Base-by-base conservation (phyloP, 1,140 invertebrate species). In the Cheumatopsyche charites region DNA sequence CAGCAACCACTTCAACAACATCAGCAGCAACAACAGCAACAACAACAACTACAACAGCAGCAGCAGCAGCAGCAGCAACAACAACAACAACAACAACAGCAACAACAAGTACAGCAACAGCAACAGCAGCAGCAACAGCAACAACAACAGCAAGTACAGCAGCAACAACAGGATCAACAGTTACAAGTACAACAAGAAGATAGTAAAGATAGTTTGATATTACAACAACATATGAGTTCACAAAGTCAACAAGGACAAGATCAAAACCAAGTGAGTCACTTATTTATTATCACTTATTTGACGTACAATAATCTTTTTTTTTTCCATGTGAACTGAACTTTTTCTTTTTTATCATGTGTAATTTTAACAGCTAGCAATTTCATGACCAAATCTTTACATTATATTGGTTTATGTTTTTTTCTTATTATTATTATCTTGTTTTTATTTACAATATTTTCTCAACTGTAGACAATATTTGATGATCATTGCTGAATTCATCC, bases 11-110 rank as follows among this genome's bases (percentile, higher is more conserved):
- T 78, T 67, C 78, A 78, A 23, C 79, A 79, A 43, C 82, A 80
- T 26, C 83, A 85, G 61, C 82, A 86, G 45, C 83, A 82, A 23
- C 81, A 81, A 71, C 82, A 84, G 70, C 58, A 77, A 45, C 73
- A 76, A 15, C 75, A 76, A 19, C 73, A 73, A 19, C 68, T 71
- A 43, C 70, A 73, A n/a, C 47, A 58, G 15, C 55, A 70, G 76
- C 79, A 81, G 75, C 80, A 81, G 36, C 83, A 82, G 63, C 79
- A 83, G 73, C 79, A 82, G 66, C 78, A 81, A 70, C 77, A 83
- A 78, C 80, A 82, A 68, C 81, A 84, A 70, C 82, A 83, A 67
- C 81, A 82, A 74, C 81, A 62, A 62, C 70, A 72, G 74, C 80
- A 81, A 47, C 78, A 78, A 73, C 77, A 81, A 65, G 80, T 83